phyloP scores from a whole-genome alignment of 1,140 invertebrate species.

The Musca domestica region DNA sequence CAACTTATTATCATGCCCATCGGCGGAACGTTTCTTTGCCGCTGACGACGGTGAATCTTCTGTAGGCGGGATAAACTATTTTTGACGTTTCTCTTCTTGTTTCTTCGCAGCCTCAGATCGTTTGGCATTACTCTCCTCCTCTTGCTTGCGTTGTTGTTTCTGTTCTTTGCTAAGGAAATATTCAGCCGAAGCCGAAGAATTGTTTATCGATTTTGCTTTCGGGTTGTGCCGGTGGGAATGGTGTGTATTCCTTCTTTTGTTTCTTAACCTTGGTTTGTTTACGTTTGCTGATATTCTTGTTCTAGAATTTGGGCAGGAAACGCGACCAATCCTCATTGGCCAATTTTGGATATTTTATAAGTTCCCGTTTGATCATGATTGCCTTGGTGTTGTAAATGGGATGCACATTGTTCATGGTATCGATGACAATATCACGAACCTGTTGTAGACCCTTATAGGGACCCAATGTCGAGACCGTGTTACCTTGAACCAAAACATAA shows the following conservation, averaged over 20 bases:
- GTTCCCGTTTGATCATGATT: too few species aligned
- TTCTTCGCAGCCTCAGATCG: constrained; percentile 68
- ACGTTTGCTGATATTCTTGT: constrained; percentile 83
- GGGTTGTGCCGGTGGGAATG: constrained; percentile 91
- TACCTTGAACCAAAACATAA: constrained; percentile 76
- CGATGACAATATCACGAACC: constrained; percentile 88
- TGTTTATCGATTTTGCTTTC: constrained; percentile 94
- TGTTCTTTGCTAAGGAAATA: constrained; percentile 91
- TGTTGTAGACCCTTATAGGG: constrained; percentile 93
- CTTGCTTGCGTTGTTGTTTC: constrained; percentile 68
- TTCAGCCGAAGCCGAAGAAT: constrained; percentile 83
- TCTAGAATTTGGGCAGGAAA: constrained; percentile 94
- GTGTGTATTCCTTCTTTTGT: constrained; percentile 90
- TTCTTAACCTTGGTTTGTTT: constrained; percentile 83
- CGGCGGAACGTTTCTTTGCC: constrained; percentile 30
- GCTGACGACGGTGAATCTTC: constrained; percentile 57
- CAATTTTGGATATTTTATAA: too few species aligned
- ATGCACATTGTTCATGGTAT: constrained; percentile 99
- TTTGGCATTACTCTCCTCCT: constrained; percentile 76
- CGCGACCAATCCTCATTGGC: constrained; percentile 79
- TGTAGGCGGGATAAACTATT: constrained; percentile 78
- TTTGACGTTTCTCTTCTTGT: constrained; percentile 72
- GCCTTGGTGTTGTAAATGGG: constrained; percentile 99
- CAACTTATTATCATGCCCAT: constrained; percentile 29
- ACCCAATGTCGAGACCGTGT: constrained; percentile 93